Evolutionary conservation across 2,888 invertebrate species (phyloP).

Genomic region (Clitarchus hookeri): DNA sequence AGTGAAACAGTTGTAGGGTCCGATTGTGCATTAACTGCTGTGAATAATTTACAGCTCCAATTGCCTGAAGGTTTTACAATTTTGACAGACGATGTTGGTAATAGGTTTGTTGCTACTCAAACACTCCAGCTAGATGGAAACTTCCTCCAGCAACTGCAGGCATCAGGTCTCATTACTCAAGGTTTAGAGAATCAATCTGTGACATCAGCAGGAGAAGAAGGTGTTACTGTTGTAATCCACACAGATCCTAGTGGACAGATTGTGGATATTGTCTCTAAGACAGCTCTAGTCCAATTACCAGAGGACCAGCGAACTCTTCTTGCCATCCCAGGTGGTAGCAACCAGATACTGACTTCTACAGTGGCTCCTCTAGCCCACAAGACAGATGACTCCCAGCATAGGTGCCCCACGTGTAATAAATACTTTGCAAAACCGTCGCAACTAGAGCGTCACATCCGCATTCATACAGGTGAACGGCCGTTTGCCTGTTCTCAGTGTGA

Average conservation of each 20-base stretch:
- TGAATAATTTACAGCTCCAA: constrained; percentile 53
- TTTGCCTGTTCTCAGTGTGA: constrained; percentile 62
- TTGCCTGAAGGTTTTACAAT: constrained; percentile 50
- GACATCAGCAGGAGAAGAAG: constrained; percentile 21
- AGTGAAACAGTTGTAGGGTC: not conserved
- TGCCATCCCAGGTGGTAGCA: not conserved
- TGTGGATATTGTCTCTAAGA: constrained; percentile 25
- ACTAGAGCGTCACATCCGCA: constrained; percentile 59
- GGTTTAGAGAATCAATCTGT: not conserved
- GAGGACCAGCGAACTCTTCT: not conserved
- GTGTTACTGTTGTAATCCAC: constrained; percentile 39
- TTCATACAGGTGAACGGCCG: constrained; percentile 64
- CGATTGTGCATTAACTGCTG: not conserved
- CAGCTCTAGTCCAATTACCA: not conserved
- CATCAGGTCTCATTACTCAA: constrained; percentile 40
- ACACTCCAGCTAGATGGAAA: constrained; percentile 56
- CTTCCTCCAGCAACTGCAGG: constrained; percentile 53
- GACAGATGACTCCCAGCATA: constrained; percentile 25
- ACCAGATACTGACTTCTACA: not conserved
- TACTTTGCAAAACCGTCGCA: constrained; percentile 61
- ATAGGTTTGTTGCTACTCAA: constrained; percentile 51
- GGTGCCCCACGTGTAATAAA: constrained; percentile 55
- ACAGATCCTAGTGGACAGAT: constrained; percentile 42
- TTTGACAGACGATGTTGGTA: constrained; percentile 40
- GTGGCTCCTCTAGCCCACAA: not conserved